A percentile compares a stretch with the other conserved stretches of the same genome.
phyloP scores from a whole-genome alignment of 2,113 vertebrate species.

The Perca fluviatilis region DNA sequence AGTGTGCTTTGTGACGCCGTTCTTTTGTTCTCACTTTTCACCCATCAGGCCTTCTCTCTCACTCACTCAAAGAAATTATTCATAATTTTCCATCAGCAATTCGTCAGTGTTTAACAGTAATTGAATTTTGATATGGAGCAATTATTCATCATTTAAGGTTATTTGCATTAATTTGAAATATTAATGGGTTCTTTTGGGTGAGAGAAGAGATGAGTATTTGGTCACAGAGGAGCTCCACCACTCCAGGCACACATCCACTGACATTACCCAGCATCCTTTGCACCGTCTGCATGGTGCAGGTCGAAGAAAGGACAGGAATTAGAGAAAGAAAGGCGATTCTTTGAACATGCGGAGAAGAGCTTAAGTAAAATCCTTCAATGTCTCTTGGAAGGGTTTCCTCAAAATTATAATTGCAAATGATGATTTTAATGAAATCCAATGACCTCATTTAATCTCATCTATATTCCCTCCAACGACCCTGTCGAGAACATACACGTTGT shows the following conservation, averaged over 20 bases:
- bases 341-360: constrained; percentile 15
- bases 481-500: background rate
- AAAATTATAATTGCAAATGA: constrained; percentile 49
- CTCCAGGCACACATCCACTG: constrained; percentile 50
- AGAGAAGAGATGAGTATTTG: constrained; percentile 65
- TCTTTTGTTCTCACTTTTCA: constrained; percentile 41
- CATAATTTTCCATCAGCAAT: constrained; percentile 67
- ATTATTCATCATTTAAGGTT: constrained; percentile 76
- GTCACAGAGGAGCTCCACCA: constrained; percentile 67
- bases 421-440: constrained; percentile 20
- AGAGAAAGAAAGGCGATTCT: background rate
- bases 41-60: constrained; percentile 5
- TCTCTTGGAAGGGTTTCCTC: constrained; percentile 4
- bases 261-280: constrained; percentile 51
- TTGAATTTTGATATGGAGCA: constrained; percentile 73
- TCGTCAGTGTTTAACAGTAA: constrained; percentile 70
- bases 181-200: constrained; percentile 68
- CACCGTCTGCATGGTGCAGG: background rate
- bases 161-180: constrained; percentile 76
- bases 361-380: constrained; percentile 35
- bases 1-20: constrained; percentile 23
- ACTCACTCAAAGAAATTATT: constrained; percentile 62
- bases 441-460: constrained; percentile 21
- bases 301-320: background rate
- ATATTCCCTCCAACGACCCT: background rate